A percentile compares a stretch with the other conserved stretches of the same genome.
Conservation (phyloP, 2,113 vertebrate genomes). For the Dromaius novaehollandiae region DNA sequence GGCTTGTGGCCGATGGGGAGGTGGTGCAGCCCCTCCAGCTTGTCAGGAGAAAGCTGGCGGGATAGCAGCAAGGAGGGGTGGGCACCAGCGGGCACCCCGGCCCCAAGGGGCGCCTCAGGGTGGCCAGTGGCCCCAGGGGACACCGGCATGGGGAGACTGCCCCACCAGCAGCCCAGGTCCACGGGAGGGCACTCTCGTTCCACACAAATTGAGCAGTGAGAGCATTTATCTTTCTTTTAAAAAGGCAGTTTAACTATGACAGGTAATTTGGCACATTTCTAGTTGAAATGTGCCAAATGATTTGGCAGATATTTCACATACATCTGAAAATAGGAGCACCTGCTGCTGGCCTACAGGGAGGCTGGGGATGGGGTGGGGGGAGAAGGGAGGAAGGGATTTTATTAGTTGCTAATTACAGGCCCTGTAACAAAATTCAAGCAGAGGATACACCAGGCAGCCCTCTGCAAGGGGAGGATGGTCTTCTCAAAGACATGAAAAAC, state of each 20-base stretch:
- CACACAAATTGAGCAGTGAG: neutral
- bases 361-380: neutral
- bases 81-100: too few relatives aligned
- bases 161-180: neutral
- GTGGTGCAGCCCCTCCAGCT: too few relatives aligned
- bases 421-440: slow-evolving; percentile 6
- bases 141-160: neutral
- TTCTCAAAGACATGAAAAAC: neutral
- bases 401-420: slow-evolving; percentile 57
- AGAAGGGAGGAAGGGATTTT: neutral
- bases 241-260: slow-evolving; percentile 64
- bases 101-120: neutral
- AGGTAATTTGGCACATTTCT: slow-evolving; percentile 77
- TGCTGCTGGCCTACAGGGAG: slow-evolving; percentile 64
- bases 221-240: slow-evolving; percentile 60
- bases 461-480: neutral
- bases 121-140: neutral
- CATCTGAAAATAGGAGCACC: slow-evolving; percentile 75
- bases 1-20: neutral
- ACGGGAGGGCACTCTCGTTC: slow-evolving; percentile 74
- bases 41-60: neutral
- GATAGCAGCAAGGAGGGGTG: neutral
- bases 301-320: slow-evolving; percentile 75
- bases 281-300: slow-evolving; percentile 72
- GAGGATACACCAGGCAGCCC: neutral